Evolutionary conservation across 2,797 vertebrate species (phyloP).

Genomic region (Meriones psammophilus): DNA sequence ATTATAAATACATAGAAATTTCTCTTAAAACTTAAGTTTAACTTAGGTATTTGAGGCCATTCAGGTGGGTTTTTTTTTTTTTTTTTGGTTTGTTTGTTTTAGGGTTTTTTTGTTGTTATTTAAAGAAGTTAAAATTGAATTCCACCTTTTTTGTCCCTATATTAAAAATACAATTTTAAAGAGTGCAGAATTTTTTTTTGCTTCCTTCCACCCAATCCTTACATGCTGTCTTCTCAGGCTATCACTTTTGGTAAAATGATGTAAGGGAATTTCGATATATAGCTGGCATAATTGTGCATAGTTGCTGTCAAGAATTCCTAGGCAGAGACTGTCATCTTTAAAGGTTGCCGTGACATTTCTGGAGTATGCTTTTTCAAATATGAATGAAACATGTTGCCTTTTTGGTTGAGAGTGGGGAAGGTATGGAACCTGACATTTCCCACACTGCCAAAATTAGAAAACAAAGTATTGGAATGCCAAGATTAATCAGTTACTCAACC

Average conservation of each 20-base stretch:
- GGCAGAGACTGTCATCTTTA: slow-evolving; percentile 82
- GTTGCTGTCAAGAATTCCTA: slow-evolving; percentile 83
- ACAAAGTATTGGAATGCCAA: slow-evolving; percentile 80
- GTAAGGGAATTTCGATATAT: slow-evolving; percentile 75
- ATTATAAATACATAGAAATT: not conserved
- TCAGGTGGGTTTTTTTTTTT: not conserved
- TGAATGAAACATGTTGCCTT: slow-evolving; percentile 84
- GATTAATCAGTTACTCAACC: slow-evolving; percentile 79
- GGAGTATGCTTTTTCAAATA: slow-evolving; percentile 83
- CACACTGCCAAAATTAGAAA: slow-evolving; percentile 82
- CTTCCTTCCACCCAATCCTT: slow-evolving; percentile 67
- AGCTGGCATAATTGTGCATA: slow-evolving; percentile 80
- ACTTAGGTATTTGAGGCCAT: slow-evolving; percentile 2
- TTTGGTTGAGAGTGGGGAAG: slow-evolving; percentile 76
- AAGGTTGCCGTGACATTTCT: slow-evolving; percentile 89
- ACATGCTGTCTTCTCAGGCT: slow-evolving; percentile 64
- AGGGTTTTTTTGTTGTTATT: too few relatives aligned
- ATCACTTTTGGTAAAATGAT: slow-evolving; percentile 80
- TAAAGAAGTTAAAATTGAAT: slow-evolving; percentile 46
- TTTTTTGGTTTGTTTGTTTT: not conserved
- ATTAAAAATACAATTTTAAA: slow-evolving; percentile 65
- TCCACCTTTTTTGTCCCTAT: slow-evolving; percentile 47
- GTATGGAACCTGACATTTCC: slow-evolving; percentile 84
- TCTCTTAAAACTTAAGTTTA: not conserved
- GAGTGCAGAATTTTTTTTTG: not conserved